Evolutionary conservation across 2,888 invertebrate genomes (phyloP).

Genomic region (Muscina levida): DNA sequence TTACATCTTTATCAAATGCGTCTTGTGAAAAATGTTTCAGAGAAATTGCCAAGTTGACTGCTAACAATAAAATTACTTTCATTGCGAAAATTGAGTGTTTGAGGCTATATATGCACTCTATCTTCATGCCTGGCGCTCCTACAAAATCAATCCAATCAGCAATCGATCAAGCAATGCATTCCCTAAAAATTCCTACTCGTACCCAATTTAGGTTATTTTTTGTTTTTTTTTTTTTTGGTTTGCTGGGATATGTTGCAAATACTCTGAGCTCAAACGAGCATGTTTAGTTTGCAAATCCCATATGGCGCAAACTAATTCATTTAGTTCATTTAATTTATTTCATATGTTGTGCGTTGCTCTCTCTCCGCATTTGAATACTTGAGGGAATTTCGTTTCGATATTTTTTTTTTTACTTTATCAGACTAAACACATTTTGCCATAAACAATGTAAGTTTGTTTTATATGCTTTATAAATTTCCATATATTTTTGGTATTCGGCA

Average conservation of each 20-base stretch:
- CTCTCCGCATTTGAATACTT: not conserved
- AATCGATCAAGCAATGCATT: no score
- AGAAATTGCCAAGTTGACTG: no score
- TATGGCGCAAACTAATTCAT: constrained; percentile 28
- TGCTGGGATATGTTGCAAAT: not conserved
- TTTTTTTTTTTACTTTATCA: not conserved
- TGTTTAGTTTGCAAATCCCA: constrained; percentile 23
- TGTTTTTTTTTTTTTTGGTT: no score
- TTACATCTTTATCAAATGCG: no score
- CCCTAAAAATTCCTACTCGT: no score
- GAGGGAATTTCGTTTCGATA: not conserved
- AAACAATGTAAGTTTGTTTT: constrained; percentile 28
- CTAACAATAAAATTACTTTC: no score
- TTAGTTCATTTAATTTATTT: constrained; percentile 34
- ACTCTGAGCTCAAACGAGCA: not conserved
- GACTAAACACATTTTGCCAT: constrained; percentile 16
- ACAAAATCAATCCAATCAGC: no score
- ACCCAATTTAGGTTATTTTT: no score
- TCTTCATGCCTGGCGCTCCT: no score
- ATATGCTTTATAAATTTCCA: constrained; percentile 37
- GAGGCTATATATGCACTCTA: no score
- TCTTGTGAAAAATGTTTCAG: no score
- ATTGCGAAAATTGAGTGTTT: no score
- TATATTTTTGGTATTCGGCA: constrained; percentile 30
- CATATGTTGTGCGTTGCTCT: not conserved